Base-by-base conservation (phyloP, 2,888 invertebrate species). In the Phengaris arion region DNA sequence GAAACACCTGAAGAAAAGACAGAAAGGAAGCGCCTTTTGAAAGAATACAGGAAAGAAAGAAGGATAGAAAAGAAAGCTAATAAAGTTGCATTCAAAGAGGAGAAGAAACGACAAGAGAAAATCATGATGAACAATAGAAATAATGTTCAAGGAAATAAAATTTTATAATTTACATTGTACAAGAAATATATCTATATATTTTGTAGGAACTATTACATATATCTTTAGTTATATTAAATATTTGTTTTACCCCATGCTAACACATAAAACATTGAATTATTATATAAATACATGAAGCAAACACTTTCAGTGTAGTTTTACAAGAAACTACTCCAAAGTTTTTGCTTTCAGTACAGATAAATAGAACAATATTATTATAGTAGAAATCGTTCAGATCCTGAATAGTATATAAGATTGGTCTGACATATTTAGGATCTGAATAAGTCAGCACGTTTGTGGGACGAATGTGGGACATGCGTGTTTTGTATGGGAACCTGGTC, bases 41-140 rank as follows among this genome's bases (percentile, higher is more conserved):
- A 96, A 85, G 96, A 97, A 80, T 97, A 97, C 83, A 94, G 97
- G 82, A 94, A 91, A 89, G 97, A 97, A 83, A 94, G 98, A 79
- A 94, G 98, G 85, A 84, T 95, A 74, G 98, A 98, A 85, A 96
- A 96, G 89, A 98, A 98, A 86, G 95, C 96, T 0, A 98, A 98
- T 84, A 94, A 94, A 12, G 93, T 95, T 55, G 97, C 97, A 0
- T 98, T 98, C 85, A 98, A 97, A 84, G 97, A 97, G 81, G 98
- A 98, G 84, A 96, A 97, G 89, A 97, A 97, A 83, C 92, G 96
- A 5, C 97, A 97, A 84, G 96, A 96, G 84, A 97, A 97, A 86
- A 96, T 97, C 73, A 90, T 95, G 83, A 87, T 97, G 78, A 97
- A 98, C 86, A 96, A 96, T 82, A 95, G 92, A 85, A 95, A 95